A percentile compares a stretch with the other conserved stretches of the same genome.
These are phyloP conservation scores for Podargus strigoides DNA, from an alignment of 2,797 vertebrate species.

Conservation along the genomic window DNA sequence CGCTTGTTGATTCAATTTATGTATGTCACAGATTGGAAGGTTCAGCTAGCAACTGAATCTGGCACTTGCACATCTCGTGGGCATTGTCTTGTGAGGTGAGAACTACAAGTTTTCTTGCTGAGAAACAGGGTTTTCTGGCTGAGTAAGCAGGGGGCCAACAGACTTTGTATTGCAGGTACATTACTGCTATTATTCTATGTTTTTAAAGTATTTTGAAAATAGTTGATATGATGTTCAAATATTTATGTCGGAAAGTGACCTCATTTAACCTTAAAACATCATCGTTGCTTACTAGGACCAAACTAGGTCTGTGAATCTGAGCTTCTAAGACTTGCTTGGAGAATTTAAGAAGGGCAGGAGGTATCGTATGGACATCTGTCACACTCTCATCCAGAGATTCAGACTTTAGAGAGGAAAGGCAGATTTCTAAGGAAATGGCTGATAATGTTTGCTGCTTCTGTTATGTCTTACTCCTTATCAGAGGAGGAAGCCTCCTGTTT, in stretches of 20 bases:
- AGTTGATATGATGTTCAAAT: background rate
- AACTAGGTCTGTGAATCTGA: background rate
- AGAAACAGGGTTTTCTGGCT: background rate
- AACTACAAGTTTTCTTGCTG: background rate
- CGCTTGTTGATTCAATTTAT: background rate
- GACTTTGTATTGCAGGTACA: background rate
- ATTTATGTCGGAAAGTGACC: background rate
- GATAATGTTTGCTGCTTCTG: background rate
- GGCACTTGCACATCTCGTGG: fast-evolving
- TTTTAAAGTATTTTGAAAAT: background rate
- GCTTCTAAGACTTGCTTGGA: background rate
- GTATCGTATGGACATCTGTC: background rate
- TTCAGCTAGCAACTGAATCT: background rate
- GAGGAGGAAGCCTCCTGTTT: background rate
- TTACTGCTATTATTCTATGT: background rate
- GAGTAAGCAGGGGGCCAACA: background rate
- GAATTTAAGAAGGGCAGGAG: background rate
- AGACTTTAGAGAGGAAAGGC: background rate
- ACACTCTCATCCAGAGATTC: background rate
- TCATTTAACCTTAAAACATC: background rate
- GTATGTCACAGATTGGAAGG: background rate
- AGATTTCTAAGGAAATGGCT: background rate
- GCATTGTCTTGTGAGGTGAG: background rate
- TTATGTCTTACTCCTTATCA: background rate
- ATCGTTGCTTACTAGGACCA: background rate